A percentile compares a stretch with the other conserved stretches of the same genome.
phyloP scores from a whole-genome alignment of 2,888 invertebrate genomes.

The Dicyrtoma fusca region DNA sequence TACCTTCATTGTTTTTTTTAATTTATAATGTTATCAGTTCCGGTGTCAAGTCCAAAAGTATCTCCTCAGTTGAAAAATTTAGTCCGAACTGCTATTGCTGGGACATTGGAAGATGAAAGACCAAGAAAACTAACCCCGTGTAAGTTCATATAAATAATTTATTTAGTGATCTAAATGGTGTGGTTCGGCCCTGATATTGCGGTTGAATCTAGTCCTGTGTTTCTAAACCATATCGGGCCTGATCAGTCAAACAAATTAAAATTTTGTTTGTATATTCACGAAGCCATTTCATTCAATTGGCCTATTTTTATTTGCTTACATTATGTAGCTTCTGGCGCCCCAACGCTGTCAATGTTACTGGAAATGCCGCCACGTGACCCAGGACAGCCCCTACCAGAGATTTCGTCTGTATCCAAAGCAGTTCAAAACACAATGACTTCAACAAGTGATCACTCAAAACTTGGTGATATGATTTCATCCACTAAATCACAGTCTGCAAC shows the following conservation, averaged over 20 bases:
- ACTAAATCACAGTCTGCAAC: background rate
- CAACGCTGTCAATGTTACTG: constrained; percentile 74
- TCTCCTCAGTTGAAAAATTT: constrained; percentile 32
- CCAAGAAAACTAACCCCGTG: constrained; percentile 20
- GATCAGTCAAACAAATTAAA: background rate
- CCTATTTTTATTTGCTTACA: background rate
- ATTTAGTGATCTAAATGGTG: background rate
- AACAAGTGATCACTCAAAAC: background rate
- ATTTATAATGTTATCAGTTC: no score
- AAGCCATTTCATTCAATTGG: no score
- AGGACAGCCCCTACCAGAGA: constrained; percentile 59
- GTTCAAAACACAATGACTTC: background rate
- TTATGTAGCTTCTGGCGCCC: constrained; percentile 61
- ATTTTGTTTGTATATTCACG: background rate
- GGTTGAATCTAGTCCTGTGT: no score
- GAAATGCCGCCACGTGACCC: constrained; percentile 64
- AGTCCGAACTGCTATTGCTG: constrained; percentile 27
- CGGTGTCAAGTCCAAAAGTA: constrained; percentile 27
- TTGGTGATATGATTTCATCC: background rate
- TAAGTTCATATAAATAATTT: constrained; percentile 5
- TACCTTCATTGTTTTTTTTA: no score
- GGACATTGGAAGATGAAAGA: constrained; percentile 12
- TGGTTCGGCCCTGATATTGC: no score
- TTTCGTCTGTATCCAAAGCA: constrained; percentile 32
- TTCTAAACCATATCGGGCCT: no score